Evolutionary conservation across 30 jellyfish, hydroid and myxozoan genomes (phyloP).

Genomic region (Phacellophora camtschatica): DNA sequence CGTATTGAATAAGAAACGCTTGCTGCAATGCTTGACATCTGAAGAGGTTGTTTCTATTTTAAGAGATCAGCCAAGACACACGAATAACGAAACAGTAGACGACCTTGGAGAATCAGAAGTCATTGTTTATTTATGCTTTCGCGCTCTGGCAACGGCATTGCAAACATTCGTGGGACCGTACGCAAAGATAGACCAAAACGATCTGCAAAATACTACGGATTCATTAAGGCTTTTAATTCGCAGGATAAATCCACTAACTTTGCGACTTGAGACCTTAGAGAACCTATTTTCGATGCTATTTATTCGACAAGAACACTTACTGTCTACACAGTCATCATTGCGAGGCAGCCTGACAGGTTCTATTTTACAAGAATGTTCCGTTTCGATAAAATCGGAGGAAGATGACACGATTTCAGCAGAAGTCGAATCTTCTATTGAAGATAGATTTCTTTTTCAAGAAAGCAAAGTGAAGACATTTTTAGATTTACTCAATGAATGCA

Average conservation of each 20-base stretch:
- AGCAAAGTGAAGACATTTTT: conserved; percentile 1
- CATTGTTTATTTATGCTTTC: conserved; percentile 39
- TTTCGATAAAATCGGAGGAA: neutral
- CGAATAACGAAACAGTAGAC: neutral
- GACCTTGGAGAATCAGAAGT: neutral
- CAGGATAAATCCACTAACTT: conserved; percentile 40
- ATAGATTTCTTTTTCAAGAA: conserved; percentile 9
- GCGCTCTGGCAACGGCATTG: conserved; percentile 13
- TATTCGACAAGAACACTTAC: conserved; percentile 45
- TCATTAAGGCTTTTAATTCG: conserved; percentile 3
- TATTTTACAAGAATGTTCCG: neutral
- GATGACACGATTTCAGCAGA: neutral
- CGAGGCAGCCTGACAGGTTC: neutral
- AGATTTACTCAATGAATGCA: conserved; percentile 26
- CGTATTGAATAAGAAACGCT: conserved; percentile 56
- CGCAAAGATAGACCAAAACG: neutral
- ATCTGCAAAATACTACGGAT: neutral
- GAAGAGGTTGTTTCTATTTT: conserved; percentile 60
- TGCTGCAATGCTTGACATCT: conserved; percentile 12
- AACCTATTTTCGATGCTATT: conserved; percentile 76
- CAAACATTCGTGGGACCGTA: neutral
- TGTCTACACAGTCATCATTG: neutral
- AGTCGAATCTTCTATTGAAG: neutral
- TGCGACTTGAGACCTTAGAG: conserved; percentile 76
- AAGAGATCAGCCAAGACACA: conserved; percentile 33